Percentiles rank a stretch among this genome's conserved stretches.
These are phyloP conservation scores for Trichonephila clavipes DNA, from an alignment of 1,140 invertebrate genomes.

Conservation along the genomic window DNA sequence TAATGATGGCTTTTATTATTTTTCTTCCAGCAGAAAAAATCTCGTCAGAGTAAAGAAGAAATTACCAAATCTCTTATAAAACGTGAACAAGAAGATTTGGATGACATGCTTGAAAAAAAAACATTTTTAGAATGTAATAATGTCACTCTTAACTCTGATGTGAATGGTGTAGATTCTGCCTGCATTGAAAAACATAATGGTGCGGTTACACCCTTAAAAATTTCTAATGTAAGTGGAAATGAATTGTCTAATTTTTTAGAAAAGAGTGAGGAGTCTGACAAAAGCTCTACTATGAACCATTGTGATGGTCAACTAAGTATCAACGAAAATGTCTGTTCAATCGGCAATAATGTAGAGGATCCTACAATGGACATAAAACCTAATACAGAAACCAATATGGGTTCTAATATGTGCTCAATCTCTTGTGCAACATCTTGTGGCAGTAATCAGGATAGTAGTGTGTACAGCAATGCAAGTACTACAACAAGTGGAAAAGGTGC, in stretches of 20 bases:
- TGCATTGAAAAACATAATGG: slow-evolving; percentile 71
- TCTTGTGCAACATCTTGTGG: slow-evolving; percentile 62
- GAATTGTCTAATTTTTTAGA: slow-evolving; percentile 63
- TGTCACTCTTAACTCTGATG: slow-evolving; percentile 44
- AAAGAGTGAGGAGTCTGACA: slow-evolving; percentile 58
- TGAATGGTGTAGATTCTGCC: slow-evolving; percentile 66
- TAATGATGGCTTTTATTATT: too few relatives aligned
- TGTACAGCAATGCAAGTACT: slow-evolving; percentile 18
- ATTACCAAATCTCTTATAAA: slow-evolving; percentile 76
- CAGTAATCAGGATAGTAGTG: slow-evolving; percentile 29
- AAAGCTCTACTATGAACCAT: slow-evolving; percentile 69
- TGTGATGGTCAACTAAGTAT: slow-evolving; percentile 76
- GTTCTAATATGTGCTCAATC: slow-evolving; percentile 70
- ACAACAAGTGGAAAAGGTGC: slow-evolving; percentile 37
- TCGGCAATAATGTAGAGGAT: slow-evolving; percentile 42
- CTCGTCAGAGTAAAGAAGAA: slow-evolving; percentile 64
- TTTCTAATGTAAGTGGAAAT: slow-evolving; percentile 42
- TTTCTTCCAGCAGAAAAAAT: slow-evolving; percentile 37
- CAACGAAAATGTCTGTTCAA: slow-evolving; percentile 54
- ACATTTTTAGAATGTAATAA: slow-evolving; percentile 71
- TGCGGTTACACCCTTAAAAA: slow-evolving; percentile 26
- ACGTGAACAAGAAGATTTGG: slow-evolving; percentile 76
- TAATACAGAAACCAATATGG: slow-evolving; percentile 62
- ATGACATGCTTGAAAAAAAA: slow-evolving; percentile 78
- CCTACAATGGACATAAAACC: slow-evolving; percentile 74